These are phyloP conservation scores for Rhabdomys pumilio DNA, from an alignment of 2,797 vertebrate genomes.

Conservation along the genomic window DNA sequence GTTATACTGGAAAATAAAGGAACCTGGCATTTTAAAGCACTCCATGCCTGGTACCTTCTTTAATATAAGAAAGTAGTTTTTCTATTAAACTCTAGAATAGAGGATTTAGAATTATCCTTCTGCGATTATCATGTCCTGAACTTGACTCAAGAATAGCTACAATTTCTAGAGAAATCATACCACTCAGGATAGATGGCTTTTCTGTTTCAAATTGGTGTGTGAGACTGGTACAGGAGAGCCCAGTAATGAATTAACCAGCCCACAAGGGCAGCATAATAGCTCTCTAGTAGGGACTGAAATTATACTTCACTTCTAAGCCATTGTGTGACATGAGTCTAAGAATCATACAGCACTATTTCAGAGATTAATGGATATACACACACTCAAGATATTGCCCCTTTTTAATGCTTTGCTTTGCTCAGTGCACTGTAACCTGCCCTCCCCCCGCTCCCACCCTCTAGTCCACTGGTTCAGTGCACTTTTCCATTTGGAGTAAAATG, in stretches of 20 bases:
- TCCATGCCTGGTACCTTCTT: not conserved
- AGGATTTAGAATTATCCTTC: not conserved
- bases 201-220: constrained; percentile 25
- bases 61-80: constrained; percentile 16
- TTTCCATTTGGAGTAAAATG: constrained; percentile 42
- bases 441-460: too few species aligned
- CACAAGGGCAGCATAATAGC: not conserved
- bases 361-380: constrained; percentile 62
- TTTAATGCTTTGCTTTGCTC: not conserved
- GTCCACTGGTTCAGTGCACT: not conserved
- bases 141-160: constrained; percentile 11
- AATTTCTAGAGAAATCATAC: constrained; percentile 65
- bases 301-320: constrained; percentile 61
- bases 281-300: constrained; percentile 44
- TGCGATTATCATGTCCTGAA: not conserved
- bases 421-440: not conserved
- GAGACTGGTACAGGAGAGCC: constrained; percentile 47
- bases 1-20: constrained; percentile 1
- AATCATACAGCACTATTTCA: constrained; percentile 33
- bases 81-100: not conserved
- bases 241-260: constrained; percentile 49
- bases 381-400: not conserved
- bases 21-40: not conserved
- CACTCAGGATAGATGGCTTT: constrained; percentile 61
- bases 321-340: constrained; percentile 70